Conservation (phyloP, 2,888 invertebrate species). For the Coelopa pilipes region DNA sequence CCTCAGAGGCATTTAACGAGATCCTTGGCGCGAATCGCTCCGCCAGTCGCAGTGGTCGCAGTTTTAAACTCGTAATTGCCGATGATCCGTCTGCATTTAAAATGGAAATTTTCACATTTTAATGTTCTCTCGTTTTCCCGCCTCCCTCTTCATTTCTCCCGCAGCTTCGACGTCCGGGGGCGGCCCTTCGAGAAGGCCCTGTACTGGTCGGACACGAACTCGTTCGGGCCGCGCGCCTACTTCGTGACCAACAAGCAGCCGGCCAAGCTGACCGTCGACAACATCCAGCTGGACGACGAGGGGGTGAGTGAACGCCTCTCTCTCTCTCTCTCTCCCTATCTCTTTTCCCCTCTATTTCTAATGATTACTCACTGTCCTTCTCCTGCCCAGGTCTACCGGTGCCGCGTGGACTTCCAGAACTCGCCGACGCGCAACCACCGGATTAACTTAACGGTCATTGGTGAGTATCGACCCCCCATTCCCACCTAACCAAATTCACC, state of each 20-base stretch:
- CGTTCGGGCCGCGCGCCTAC: slow-evolving; percentile 86
- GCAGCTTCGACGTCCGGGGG: slow-evolving; percentile 87
- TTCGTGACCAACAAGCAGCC: slow-evolving; percentile 84
- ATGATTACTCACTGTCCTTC: background rate
- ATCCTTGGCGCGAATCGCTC: too few relatives aligned
- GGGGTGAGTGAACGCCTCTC: slow-evolving; percentile 69
- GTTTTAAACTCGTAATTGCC: background rate
- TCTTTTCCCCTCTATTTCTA: background rate
- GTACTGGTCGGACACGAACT: slow-evolving; percentile 85
- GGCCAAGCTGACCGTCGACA: slow-evolving; percentile 83
- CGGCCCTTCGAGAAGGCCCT: slow-evolving; percentile 82
- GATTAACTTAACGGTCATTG: slow-evolving; percentile 89
- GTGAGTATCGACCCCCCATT: slow-evolving; percentile 71
- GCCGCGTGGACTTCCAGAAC: slow-evolving; percentile 90
- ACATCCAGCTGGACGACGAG: slow-evolving; percentile 86
- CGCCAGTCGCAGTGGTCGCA: background rate
- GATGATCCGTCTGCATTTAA: background rate
- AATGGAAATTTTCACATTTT: background rate
- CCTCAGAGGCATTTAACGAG: too few relatives aligned
- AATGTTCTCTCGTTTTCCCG: background rate
- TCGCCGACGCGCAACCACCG: slow-evolving; percentile 89
- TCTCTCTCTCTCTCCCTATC: too few relatives aligned
- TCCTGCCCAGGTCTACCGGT: slow-evolving; percentile 74
- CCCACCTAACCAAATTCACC: background rate
- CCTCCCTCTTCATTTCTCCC: too few relatives aligned